Evolutionary conservation across 2,888 invertebrate species (phyloP), one percentile per base, ranked within the genome.

Genomic region (Hyposoter didymator): DNA sequence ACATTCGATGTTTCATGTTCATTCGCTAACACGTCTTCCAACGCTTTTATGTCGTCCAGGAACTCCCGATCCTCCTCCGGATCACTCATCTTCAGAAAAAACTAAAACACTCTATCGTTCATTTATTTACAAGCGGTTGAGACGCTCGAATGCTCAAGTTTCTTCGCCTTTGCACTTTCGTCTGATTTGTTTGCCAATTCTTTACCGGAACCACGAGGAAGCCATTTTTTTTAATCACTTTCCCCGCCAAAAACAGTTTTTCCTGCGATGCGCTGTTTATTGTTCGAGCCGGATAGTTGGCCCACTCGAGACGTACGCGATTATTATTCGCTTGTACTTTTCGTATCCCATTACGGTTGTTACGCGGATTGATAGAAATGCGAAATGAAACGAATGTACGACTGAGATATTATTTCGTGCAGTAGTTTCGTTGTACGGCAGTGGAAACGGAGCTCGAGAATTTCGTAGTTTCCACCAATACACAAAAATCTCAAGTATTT

Each of bases 1-100:
- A 49, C 39, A 12, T 28, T 45, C 43, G 75, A 32, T 10, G 66
- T 4, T 49, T 62, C 28, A 1, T 59, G 64, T 12, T 78, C 78
- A 12, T 78, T 49, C n/a, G 89, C 86, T 17, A 92, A 84, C 8
- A 87, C 90, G 87, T 88, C 82, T 75, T 92, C 88, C 39, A 93
- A 87, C 14, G 90, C 90, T 79, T 88, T 84, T 75, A 92, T 92
- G 35, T 93, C 93, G n/a, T 90, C 90, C 19, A 91, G 84, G 35
- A 93, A 84, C 12, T 88, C 87, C 14, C 84, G 79, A 35, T 89
- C 87, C 59, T 91, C 90, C 28, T 92, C 92, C 4, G 86, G 86
- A n/a, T 92, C 91, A 64, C 89, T 91, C 92, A 92, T 93, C n/a
- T 59, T 59, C 28, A 4, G 5, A 14, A 22, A 14, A 28, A 4